These are phyloP conservation scores for Brachystomella parvula DNA, from an alignment of 1,140 invertebrate species.

Conservation along the genomic window DNA sequence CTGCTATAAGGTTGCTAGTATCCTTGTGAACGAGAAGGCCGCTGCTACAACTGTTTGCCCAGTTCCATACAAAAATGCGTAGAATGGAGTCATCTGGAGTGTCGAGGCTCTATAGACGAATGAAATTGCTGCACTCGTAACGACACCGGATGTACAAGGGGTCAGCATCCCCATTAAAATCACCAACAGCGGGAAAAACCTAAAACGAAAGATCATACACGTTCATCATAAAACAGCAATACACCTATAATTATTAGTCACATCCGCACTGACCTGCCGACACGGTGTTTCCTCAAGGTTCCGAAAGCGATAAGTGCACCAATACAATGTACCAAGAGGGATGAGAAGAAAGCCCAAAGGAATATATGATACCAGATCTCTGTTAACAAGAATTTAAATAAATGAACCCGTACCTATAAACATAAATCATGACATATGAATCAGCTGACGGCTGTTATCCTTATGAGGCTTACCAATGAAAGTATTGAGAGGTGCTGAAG, in stretches of 20 bases:
- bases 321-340: slow-evolving; percentile 79
- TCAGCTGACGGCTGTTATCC: neutral
- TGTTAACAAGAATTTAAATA: slow-evolving; percentile 42
- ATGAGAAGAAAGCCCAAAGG: slow-evolving; percentile 88
- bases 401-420: neutral
- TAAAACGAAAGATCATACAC: slow-evolving; percentile 8
- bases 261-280: slow-evolving; percentile 57
- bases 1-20: slow-evolving; percentile 73
- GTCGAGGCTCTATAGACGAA: slow-evolving; percentile 83
- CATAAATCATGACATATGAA: neutral
- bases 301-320: slow-evolving; percentile 79
- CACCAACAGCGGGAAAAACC: slow-evolving; percentile 78
- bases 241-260: neutral
- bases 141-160: slow-evolving; percentile 75
- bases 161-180: slow-evolving; percentile 76
- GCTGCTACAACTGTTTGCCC: slow-evolving; percentile 79
- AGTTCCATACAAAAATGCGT: slow-evolving; percentile 84
- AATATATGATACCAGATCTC: slow-evolving; percentile 96
- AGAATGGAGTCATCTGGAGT: slow-evolving; percentile 77
- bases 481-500: slow-evolving; percentile 43
- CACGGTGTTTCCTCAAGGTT: slow-evolving; percentile 81
- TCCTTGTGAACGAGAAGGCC: slow-evolving; percentile 81
- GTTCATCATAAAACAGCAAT: neutral
- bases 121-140: slow-evolving; percentile 85
- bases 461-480: slow-evolving; percentile 42